Percentiles rank a stretch among this genome's conserved stretches.
Conservation (phyloP, 1,140 invertebrate species). For the Camponotus pennsylvanicus region DNA sequence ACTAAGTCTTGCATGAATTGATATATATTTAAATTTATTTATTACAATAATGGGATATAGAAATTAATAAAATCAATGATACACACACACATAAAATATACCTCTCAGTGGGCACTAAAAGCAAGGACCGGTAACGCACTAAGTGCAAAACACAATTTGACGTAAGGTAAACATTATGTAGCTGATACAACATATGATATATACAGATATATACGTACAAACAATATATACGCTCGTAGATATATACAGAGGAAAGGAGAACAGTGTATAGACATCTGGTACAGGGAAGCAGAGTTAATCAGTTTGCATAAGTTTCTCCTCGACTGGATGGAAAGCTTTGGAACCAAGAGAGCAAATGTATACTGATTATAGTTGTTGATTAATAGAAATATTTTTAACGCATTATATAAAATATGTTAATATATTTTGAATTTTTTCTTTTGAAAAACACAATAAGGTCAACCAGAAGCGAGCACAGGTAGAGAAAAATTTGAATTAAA, state of each 20-base stretch:
- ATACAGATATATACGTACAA: no score
- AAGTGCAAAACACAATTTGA: constrained; percentile 74
- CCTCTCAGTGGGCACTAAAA: constrained; percentile 75
- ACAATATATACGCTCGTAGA: neutral
- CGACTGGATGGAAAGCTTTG: neutral
- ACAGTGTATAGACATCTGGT: constrained; percentile 17
- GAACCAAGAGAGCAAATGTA: neutral
- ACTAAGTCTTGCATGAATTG: neutral
- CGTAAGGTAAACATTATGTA: constrained; percentile 20
- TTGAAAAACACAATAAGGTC: neutral
- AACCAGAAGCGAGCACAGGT: neutral
- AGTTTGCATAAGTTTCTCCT: constrained; percentile 23
- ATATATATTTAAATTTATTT: constrained; percentile 14
- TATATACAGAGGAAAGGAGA: no score
- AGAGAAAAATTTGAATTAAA: neutral
- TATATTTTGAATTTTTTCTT: neutral
- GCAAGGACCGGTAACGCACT: constrained; percentile 70
- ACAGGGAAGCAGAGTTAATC: constrained; percentile 32
- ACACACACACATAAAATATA: neutral
- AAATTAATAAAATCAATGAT: constrained; percentile 75
- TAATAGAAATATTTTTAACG: neutral
- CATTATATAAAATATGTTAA: neutral
- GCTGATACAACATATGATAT: constrained; percentile 1
- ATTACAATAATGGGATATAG: neutral
- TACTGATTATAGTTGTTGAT: neutral